Evolutionary conservation across 2,113 vertebrate species (phyloP), one percentile per base, ranked within the genome.

Genomic region (Notothenia coriiceps): DNA sequence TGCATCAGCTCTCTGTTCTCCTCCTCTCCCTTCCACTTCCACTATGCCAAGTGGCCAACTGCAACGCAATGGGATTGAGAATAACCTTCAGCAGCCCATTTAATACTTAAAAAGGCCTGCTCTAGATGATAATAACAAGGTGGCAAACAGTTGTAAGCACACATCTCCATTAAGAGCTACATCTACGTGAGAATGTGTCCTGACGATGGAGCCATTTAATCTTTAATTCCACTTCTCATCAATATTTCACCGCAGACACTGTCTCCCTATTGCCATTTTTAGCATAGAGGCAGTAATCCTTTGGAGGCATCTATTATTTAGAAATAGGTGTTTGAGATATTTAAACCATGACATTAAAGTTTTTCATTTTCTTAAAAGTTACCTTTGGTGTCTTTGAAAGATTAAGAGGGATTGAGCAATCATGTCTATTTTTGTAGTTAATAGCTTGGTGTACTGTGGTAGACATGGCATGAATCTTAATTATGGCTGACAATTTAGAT

Each of bases 161-260:
- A 49, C 18, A 72, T 65, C 54, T 67, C 33, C 63, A 74, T 60
- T 73, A 72, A 80, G 74, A 80, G 75, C 44, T 67, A 29, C 65
- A 69, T 74, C 69, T n/a, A 60, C 59, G 18, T 5, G 25, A 55
- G 29, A 40, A 61, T 62, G 52, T 57, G 20, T 77, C 50, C 79
- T 20, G 47, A 69, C 49, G 4, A 6, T 65, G 51, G 74, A 71
- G 51, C 67, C 49, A 10, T 83, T 92, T 74, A 79, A 91, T 86
- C 60, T 86, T 88, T 89, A 64, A 90, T 88, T 81, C 55, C 69
- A 68, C 25, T 60, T 43, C 77, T 73, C 74, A 87, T 92, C 22
- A 87, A 90, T 91, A 86, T 86, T 91, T 91, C 52, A 89, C 44
- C 5, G 3, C 40, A 67, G 25, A 64, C 51, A 18, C 43, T 12